Conservation (phyloP, 2,888 invertebrate genomes). For the Disparrhopalites patrizii region DNA sequence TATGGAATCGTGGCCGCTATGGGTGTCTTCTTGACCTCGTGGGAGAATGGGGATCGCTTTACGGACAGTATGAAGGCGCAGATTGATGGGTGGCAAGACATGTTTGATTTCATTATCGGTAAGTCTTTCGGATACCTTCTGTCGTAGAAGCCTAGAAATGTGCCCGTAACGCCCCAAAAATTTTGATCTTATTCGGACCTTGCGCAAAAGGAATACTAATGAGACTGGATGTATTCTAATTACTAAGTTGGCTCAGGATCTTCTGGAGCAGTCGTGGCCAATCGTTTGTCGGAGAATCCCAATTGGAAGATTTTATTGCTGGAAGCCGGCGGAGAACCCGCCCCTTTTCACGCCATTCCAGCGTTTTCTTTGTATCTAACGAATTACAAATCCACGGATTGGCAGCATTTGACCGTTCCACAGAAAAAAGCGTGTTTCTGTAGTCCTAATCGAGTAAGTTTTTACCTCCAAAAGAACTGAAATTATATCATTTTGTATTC, state of each 20-base stretch:
- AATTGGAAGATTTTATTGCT: constrained; percentile 24
- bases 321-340: constrained; percentile 28
- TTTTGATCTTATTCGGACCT: no score
- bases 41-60: neutral
- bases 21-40: neutral
- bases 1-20: constrained; percentile 1
- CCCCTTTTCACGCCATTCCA: constrained; percentile 26
- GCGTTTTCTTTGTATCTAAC: constrained; percentile 55
- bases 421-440: constrained; percentile 53
- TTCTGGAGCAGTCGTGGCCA: constrained; percentile 24
- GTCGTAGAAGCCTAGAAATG: no score
- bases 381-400: constrained; percentile 65
- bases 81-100: neutral
- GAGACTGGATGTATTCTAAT: no score
- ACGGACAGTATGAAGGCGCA: neutral
- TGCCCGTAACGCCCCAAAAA: no score
- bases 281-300: constrained; percentile 28
- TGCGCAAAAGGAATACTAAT: no score
- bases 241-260: constrained; percentile 23
- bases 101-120: constrained; percentile 13
- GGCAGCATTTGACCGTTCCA: constrained; percentile 65
- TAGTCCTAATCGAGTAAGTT: neutral
- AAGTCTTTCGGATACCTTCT: neutral
- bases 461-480: no score
- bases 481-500: no score